Conservation (phyloP, 30 jellyfish, hydroid and myxozoan species). For the Aurelia aurita region DNA sequence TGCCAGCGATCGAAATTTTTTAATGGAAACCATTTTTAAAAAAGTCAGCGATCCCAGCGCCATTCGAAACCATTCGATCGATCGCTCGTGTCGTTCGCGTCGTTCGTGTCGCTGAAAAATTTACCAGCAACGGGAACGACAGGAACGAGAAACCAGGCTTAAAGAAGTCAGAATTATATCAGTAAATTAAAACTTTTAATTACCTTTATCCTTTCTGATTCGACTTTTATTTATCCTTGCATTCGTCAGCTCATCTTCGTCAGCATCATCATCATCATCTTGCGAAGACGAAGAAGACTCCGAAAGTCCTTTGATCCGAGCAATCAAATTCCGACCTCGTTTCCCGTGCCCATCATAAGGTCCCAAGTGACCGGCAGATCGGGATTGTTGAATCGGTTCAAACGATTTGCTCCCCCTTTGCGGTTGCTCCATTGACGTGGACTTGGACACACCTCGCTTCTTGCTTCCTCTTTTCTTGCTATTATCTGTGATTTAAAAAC, state of each 20-base stretch:
- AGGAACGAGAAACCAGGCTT: too few species aligned
- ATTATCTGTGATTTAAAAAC: slow-evolving; percentile 2
- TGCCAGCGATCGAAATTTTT: too few species aligned
- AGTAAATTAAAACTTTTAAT: too few species aligned
- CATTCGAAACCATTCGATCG: too few species aligned
- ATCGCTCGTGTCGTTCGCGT: too few species aligned
- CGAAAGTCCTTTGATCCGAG: slow-evolving; percentile 82
- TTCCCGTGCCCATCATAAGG: slow-evolving; percentile 87
- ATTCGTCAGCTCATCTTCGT: slow-evolving; percentile 51
- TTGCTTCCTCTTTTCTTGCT: slow-evolving; percentile 29
- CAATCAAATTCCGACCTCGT: slow-evolving; percentile 83
- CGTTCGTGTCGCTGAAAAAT: too few species aligned
- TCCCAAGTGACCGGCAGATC: slow-evolving; percentile 58
- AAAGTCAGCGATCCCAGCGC: too few species aligned
- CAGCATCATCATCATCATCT: slow-evolving; percentile 60
- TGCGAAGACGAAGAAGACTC: slow-evolving; percentile 68
- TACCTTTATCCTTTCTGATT: slow-evolving; percentile 5
- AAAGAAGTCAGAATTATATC: too few species aligned
- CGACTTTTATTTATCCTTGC: slow-evolving; percentile 20
- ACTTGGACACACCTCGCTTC: slow-evolving; percentile 18
- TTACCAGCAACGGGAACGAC: too few species aligned
- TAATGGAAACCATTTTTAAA: too few species aligned
- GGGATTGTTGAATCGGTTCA: slow-evolving; percentile 45
- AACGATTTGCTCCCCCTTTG: slow-evolving; percentile 18
- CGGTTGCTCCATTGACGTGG: slow-evolving; percentile 49